A percentile compares a stretch with the other conserved stretches of the same genome.
phyloP scores from a whole-genome alignment of 1,140 invertebrate species.

The Asbolus verrucosus region DNA sequence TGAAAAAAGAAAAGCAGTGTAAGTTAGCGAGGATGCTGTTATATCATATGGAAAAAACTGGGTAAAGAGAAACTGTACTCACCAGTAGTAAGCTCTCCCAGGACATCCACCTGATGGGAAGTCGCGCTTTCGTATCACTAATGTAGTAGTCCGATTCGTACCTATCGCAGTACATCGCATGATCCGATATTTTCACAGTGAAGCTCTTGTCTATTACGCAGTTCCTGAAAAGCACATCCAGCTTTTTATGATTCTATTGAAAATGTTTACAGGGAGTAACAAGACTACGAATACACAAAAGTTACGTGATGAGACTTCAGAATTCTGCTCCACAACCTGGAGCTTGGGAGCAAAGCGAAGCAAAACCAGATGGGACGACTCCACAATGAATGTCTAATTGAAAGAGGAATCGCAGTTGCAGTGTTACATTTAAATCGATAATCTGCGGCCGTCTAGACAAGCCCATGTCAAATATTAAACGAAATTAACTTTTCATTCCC shows the following conservation, averaged over 20 bases:
- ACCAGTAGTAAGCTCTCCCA: conserved; percentile 89
- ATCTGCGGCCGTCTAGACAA: conserved; percentile 18
- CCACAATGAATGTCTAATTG: not conserved
- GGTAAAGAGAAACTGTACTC: too few species aligned
- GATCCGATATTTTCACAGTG: conserved; percentile 87
- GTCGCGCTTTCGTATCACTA: conserved; percentile 82
- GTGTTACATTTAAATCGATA: conserved; percentile 1
- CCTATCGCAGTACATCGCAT: conserved; percentile 87
- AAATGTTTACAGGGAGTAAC: too few species aligned
- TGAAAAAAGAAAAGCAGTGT: too few species aligned
- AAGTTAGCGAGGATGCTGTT: too few species aligned
- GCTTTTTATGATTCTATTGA: too few species aligned
- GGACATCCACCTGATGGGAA: conserved; percentile 84
- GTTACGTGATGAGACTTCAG: too few species aligned
- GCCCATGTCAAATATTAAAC: not conserved
- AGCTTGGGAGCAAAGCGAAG: too few species aligned
- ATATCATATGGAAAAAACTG: too few species aligned
- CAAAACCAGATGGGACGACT: not conserved
- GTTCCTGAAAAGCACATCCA: conserved; percentile 79
- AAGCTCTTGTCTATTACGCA: conserved; percentile 85
- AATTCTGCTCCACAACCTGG: too few species aligned
- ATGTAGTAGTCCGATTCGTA: conserved; percentile 88
- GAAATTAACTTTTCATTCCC: not conserved
- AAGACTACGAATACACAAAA: too few species aligned
- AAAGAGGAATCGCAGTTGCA: not conserved